phyloP scores from a whole-genome alignment of 2,113 vertebrate genomes.

The Oryzias melastigma region DNA sequence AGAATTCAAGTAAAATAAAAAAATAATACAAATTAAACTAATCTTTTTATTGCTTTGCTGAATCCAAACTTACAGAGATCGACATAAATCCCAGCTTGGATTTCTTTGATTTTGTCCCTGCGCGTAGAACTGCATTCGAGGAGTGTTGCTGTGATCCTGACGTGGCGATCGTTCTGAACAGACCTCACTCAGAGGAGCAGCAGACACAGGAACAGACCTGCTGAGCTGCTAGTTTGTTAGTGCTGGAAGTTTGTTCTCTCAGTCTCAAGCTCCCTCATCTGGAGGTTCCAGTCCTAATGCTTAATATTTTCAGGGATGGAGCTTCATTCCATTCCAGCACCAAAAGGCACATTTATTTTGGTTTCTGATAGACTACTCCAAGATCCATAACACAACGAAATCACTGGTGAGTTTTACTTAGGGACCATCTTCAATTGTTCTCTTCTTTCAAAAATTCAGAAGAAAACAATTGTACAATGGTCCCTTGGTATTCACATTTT shows the following conservation, averaged over 20 bases:
- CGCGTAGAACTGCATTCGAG: neutral
- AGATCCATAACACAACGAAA: no score
- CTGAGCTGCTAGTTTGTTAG: conserved; percentile 15
- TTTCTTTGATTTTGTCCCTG: no score
- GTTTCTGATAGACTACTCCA: neutral
- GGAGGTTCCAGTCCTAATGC: conserved; percentile 33
- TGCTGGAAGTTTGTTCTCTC: conserved; percentile 9
- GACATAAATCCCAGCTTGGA: no score
- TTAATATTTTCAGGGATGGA: conserved; percentile 2
- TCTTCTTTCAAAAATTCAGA: no score
- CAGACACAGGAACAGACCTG: conserved; percentile 4
- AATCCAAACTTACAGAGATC: no score
- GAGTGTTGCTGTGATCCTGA: conserved; percentile 10
- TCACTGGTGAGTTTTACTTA: no score
- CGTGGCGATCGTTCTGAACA: neutral
- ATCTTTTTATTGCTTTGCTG: no score
- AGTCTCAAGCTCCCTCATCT: conserved; percentile 65
- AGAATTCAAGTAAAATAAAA: no score
- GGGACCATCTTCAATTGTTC: no score
- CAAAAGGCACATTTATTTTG: neutral
- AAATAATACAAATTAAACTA: no score
- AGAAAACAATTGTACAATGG: no score
- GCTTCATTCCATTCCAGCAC: neutral
- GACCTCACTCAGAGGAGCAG: conserved; percentile 10
- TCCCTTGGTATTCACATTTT: no score